Evolutionary conservation across 2,888 invertebrate species (phyloP), one percentile per base, ranked within the genome.

Genomic region (Uropetala carovei): DNA sequence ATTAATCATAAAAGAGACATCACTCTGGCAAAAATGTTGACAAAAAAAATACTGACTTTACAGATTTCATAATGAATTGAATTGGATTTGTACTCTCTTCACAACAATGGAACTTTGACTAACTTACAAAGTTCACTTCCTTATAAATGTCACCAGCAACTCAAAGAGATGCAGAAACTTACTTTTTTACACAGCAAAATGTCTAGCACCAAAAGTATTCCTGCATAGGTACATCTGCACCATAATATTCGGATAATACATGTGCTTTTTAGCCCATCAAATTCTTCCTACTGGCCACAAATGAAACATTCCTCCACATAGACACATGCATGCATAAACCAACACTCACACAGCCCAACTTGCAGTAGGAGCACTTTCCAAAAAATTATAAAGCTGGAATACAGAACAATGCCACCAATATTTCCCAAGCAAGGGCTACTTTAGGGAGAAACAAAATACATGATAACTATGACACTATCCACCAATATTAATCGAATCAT

Each of bases 181-280:
- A 83, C 56, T 57, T 83, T 43, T 89, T 89, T 89, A 64, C 89
- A 89, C 89, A 89, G 60, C 30, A 89, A 60, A 89, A 89, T 89
- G 89, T 89, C 89, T 89, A 89, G 89, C 89, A 89, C 89, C 89
- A 89, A 89, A 60, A 89, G 89, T 89, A 89, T 64, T 89, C 89
- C 89, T 89, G 89, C 59, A 89, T 89, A 89, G 89, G 89, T 89
- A 89, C 89, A 86, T 64, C 64, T 89, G 60, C 89, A 89, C 89
- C 89, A 89, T 30, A 64, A 60, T 64, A 64, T 64, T 89, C 89
- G 60, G 89, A 89, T 30, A 89, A 89, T 89, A 89, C 89, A 89
- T 89, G 89, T 89, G 89, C 89, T 59, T 86, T 10, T 75, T 56
- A 86, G 86, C 86, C 30, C 86, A 89, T 75, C 86, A 43, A 30